These are phyloP conservation scores for Nomada goodeniana DNA, from an alignment of 2,888 invertebrate species.

Conservation along the genomic window DNA sequence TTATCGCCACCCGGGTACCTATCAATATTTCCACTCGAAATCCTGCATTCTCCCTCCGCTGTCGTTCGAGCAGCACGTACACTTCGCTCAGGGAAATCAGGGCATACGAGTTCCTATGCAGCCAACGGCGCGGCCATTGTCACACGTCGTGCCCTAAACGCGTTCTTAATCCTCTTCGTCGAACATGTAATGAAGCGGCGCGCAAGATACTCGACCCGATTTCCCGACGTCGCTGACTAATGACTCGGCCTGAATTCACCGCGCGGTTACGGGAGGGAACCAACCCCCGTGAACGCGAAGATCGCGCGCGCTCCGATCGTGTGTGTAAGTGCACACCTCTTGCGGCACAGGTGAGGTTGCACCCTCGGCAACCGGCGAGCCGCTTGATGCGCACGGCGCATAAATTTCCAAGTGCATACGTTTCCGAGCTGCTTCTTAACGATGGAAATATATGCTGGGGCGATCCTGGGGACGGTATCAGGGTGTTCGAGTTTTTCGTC, in stretches of 20 bases:
- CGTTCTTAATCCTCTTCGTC: conserved; percentile 49
- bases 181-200: conserved; percentile 68
- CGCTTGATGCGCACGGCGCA: conserved; percentile 44
- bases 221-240: conserved; percentile 57
- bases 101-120: conserved; percentile 28
- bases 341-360: conserved; percentile 32
- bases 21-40: conserved; percentile 29
- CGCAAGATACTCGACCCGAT: conserved; percentile 74
- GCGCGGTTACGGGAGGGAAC: conserved; percentile 39
- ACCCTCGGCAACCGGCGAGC: conserved; percentile 23
- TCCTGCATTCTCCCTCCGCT: background rate
- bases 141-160: conserved; percentile 42
- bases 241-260: conserved; percentile 61
- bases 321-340: conserved; percentile 14
- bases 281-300: conserved; percentile 35
- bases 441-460: conserved; percentile 52
- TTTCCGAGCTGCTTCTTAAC: conserved; percentile 52
- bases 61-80: background rate
- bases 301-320: conserved; percentile 5
- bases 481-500: conserved; percentile 1
- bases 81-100: conserved; percentile 30
- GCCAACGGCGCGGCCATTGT: conserved; percentile 39
- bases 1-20: background rate
- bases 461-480: conserved; percentile 41
- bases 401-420: conserved; percentile 57